A percentile compares a stretch with the other conserved stretches of the same genome.
These are phyloP conservation scores for Hirudinaria manillensis DNA, from an alignment of 2,888 invertebrate species.

Conservation along the genomic window DNA sequence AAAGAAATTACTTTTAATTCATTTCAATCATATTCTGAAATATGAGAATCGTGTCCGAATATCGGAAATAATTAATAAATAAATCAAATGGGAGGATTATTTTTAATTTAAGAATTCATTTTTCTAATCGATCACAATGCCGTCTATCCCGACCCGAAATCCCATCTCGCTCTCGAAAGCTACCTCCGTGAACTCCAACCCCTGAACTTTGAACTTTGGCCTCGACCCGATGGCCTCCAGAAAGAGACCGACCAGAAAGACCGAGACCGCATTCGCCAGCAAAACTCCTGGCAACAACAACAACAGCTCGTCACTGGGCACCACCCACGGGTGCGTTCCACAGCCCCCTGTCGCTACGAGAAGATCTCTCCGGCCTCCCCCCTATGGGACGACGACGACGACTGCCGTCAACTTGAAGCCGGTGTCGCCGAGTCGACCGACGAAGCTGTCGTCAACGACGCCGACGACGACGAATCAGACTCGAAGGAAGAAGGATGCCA, in stretches of 20 bases:
- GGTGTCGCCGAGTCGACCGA: neutral
- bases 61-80: no score
- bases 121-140: no score
- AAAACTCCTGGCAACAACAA: neutral
- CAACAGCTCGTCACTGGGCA: neutral
- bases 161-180: no score
- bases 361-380: neutral
- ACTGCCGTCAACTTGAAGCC: neutral
- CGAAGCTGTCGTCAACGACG: neutral
- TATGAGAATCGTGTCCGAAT: no score
- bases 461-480: neutral
- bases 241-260: neutral
- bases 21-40: no score
- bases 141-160: no score
- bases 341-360: neutral
- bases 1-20: no score
- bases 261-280: neutral
- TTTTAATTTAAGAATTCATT: no score
- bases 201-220: no score
- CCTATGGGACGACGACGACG: neutral
- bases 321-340: neutral
- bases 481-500: constrained; percentile 11
- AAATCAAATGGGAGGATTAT: no score
- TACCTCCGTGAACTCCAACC: no score
- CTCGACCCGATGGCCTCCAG: neutral